Conservation (phyloP, 2,113 vertebrate species). For the Isurus oxyrinchus region DNA sequence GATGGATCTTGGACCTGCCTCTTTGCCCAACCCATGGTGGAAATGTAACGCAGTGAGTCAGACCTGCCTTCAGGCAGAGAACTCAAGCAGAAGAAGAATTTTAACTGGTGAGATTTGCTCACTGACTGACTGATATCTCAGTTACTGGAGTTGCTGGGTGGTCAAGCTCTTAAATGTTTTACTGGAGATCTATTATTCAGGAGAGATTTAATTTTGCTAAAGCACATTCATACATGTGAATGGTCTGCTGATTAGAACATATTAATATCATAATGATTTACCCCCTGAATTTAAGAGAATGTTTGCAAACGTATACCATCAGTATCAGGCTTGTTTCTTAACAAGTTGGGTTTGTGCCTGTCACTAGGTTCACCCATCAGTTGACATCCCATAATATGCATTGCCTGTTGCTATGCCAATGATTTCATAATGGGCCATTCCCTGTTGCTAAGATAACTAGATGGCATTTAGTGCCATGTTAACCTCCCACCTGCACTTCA, state of each 20-base stretch:
- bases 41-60: too few relatives aligned
- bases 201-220: background rate
- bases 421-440: background rate
- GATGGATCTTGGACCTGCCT: too few relatives aligned
- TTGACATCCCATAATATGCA: background rate
- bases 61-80: too few relatives aligned
- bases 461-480: background rate
- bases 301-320: background rate
- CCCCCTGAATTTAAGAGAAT: background rate
- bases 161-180: background rate
- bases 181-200: background rate
- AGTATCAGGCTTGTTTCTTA: background rate
- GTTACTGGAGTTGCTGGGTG: background rate
- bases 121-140: background rate
- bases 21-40: too few relatives aligned
- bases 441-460: background rate
- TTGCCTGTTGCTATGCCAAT: conserved; percentile 9
- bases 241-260: background rate
- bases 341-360: background rate
- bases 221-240: too few relatives aligned
- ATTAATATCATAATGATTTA: background rate
- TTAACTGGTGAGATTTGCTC: background rate
- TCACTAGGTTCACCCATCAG: background rate
- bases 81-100: too few relatives aligned
- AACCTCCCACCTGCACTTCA: conserved; percentile 7